A percentile compares a stretch with the other conserved stretches of the same genome.
Evolutionary conservation across 2,888 invertebrate genomes (phyloP).

Genomic region (Clistopyga incitator): DNA sequence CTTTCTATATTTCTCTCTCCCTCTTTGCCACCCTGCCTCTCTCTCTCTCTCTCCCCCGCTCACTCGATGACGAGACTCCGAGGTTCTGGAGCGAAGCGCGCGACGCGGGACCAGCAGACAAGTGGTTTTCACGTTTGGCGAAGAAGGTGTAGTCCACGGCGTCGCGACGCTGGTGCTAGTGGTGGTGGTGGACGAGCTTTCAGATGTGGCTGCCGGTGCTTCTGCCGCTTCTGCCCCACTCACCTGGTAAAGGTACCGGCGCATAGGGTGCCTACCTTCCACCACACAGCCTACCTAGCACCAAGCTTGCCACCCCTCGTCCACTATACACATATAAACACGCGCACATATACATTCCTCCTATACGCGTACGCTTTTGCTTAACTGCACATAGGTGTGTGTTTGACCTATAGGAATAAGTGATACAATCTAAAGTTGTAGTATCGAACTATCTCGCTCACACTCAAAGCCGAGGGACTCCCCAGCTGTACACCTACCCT

Average conservation of each 20-base stretch:
- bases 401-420: constrained; percentile 16
- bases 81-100: constrained; percentile 54
- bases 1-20: constrained; percentile 47
- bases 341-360: not conserved
- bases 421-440: constrained; percentile 22
- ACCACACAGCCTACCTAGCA: constrained; percentile 41
- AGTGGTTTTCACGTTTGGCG: constrained; percentile 79
- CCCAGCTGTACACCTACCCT: constrained; percentile 6
- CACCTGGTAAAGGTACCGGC: constrained; percentile 65
- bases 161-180: constrained; percentile 40
- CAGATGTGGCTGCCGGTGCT: constrained; percentile 28
- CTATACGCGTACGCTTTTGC: constrained; percentile 21
- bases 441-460: constrained; percentile 19
- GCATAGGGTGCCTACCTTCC: constrained; percentile 67
- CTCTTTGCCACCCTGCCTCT: constrained; percentile 39
- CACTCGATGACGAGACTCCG: constrained; percentile 53
- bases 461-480: not conserved
- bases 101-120: constrained; percentile 70
- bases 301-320: constrained; percentile 39
- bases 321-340: not conserved
- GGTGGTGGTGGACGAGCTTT: constrained; percentile 53
- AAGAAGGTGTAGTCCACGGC: constrained; percentile 70
- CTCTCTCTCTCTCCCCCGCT: constrained; percentile 53
- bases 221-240: constrained; percentile 63
- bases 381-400: not conserved